phyloP scores from a whole-genome alignment of 1,140 invertebrate genomes.

The Oscheius sp. region DNA sequence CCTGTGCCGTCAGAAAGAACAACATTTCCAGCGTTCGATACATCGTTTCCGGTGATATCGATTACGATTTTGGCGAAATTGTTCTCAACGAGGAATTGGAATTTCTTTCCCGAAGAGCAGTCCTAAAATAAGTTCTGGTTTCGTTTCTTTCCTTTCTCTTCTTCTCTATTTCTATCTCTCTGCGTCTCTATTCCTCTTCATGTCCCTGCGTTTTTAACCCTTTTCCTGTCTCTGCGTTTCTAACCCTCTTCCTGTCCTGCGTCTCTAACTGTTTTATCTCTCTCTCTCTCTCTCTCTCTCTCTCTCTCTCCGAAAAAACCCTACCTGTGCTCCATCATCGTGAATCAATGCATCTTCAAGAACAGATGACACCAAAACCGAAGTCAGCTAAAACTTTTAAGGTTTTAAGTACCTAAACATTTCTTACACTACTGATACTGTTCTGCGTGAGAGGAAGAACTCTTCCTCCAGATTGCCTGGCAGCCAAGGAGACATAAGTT shows the following conservation, averaged over 20 bases:
- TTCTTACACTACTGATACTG: background rate
- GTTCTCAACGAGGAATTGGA: conserved; percentile 9
- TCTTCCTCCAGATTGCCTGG: conserved; percentile 22
- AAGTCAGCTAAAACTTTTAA: background rate
- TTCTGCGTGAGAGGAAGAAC: background rate
- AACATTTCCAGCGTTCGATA: background rate
- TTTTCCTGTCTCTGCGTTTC: too few species aligned
- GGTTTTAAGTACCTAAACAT: background rate
- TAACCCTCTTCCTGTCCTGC: too few species aligned
- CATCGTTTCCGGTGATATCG: conserved; percentile 5
- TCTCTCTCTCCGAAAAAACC: too few species aligned
- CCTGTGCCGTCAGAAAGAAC: background rate
- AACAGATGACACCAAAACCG: background rate
- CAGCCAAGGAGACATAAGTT: background rate
- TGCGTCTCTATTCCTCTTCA: too few species aligned
- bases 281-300: too few species aligned
- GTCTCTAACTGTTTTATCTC: too few species aligned
- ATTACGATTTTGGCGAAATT: background rate
- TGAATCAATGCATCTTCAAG: conserved; percentile 10
- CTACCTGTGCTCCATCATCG: background rate
- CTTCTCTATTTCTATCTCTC: too few species aligned
- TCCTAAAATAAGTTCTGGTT: conserved; percentile 10
- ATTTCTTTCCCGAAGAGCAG: conserved; percentile 6
- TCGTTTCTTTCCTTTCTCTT: too few species aligned
- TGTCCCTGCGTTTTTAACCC: too few species aligned